Evolutionary conservation across 2,797 vertebrate species (phyloP).

Genomic region (Spizella passerina): DNA sequence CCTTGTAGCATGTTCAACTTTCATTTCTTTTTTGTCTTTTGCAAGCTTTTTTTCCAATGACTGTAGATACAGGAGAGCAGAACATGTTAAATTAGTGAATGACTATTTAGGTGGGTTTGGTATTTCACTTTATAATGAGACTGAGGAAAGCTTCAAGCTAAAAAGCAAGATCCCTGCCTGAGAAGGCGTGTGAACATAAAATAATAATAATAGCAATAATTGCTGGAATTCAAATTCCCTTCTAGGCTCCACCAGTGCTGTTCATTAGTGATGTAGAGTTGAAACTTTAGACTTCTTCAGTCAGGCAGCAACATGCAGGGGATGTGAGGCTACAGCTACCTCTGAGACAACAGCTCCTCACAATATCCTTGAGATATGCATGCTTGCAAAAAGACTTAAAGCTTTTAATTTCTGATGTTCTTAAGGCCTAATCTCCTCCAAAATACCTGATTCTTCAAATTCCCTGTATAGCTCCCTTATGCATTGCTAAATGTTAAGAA

Average conservation of each 20-base stretch:
- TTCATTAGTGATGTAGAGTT: background rate
- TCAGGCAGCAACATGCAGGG: background rate
- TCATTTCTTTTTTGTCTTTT: background rate
- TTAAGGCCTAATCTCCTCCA: background rate
- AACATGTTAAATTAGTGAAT: background rate
- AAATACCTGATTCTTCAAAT: conserved; percentile 28
- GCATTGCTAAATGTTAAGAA: background rate
- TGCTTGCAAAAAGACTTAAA: background rate
- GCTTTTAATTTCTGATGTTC: conserved; percentile 12
- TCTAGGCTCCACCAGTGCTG: background rate
- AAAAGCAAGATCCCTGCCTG: background rate
- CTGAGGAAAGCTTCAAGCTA: background rate
- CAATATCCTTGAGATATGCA: background rate
- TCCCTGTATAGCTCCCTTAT: background rate
- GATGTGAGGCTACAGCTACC: background rate
- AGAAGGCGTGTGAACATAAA: background rate
- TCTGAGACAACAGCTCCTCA: background rate
- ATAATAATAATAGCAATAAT: background rate
- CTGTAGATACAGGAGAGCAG: background rate
- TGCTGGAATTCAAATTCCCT: conserved; percentile 18
- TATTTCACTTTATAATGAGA: background rate
- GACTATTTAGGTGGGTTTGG: background rate
- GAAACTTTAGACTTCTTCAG: background rate
- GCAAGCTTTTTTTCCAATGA: background rate
- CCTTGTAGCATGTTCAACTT: background rate